A percentile compares a stretch with the other conserved stretches of the same genome.
phyloP scores from a whole-genome alignment of 2,113 vertebrate species.

The Atlantisia rogersi region DNA sequence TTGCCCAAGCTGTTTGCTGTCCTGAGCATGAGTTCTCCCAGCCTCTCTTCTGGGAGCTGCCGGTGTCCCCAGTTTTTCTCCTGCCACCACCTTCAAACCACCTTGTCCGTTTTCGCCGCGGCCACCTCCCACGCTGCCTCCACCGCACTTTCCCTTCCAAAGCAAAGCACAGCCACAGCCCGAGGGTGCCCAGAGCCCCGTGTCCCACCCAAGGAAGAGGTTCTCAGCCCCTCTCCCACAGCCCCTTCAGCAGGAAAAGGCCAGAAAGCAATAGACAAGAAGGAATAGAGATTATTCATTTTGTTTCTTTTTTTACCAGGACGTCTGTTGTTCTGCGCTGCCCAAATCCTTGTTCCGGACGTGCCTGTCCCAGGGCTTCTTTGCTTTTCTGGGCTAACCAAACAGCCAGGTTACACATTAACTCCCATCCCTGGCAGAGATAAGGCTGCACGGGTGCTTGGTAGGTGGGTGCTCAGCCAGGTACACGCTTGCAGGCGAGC shows the following conservation, averaged over 20 bases:
- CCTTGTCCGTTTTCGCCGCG: accelerated
- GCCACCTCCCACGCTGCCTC: not conserved
- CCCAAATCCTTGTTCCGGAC: not conserved
- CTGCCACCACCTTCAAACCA: not conserved
- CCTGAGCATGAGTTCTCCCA: accelerated
- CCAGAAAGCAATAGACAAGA: not conserved
- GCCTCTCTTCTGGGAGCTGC: accelerated
- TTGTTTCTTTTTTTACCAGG: not conserved
- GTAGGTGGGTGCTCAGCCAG: not conserved
- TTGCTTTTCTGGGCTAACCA: slow-evolving; percentile 35
- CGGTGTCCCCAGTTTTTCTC: not conserved
- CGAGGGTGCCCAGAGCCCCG: not conserved
- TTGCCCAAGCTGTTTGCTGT: not conserved
- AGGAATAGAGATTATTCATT: not conserved
- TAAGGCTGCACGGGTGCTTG: not conserved
- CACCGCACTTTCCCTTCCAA: not conserved
- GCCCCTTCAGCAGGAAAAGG: not conserved
- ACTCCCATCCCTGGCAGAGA: slow-evolving; percentile 49
- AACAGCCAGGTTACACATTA: slow-evolving; percentile 68
- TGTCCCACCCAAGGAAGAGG: not conserved
- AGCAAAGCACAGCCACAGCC: not conserved
- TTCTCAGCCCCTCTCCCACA: not conserved
- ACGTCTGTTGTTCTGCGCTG: not conserved
- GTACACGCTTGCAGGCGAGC: accelerated
- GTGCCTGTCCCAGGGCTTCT: slow-evolving; percentile 16